These are phyloP conservation scores for Pterocles orientalis DNA, from an alignment of 2,113 vertebrate genomes.

Conservation along the genomic window DNA sequence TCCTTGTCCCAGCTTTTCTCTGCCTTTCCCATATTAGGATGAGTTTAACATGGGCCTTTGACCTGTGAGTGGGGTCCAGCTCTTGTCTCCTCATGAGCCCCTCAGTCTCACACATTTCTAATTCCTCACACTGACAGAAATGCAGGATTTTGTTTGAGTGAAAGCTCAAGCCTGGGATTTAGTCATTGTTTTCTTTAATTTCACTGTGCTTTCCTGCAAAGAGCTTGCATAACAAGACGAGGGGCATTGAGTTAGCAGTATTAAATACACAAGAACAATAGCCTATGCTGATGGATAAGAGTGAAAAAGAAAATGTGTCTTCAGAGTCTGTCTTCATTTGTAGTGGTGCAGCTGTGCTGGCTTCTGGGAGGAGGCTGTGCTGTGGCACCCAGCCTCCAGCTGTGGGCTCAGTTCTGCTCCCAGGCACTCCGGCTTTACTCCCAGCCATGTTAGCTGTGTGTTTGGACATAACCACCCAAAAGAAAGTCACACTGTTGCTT, in stretches of 20 bases:
- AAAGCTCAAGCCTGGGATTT: neutral
- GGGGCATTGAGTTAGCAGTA: neutral
- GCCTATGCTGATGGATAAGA: neutral
- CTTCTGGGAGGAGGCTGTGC: neutral
- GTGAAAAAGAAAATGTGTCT: neutral
- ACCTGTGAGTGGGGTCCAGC: neutral
- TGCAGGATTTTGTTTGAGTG: neutral
- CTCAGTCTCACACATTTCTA: neutral
- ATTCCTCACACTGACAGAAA: neutral
- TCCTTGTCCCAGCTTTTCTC: neutral
- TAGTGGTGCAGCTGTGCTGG: neutral
- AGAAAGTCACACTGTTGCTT: neutral
- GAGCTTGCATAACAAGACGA: fast-evolving
- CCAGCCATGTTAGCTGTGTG: neutral
- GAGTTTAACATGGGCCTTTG: neutral
- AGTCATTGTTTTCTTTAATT: neutral
- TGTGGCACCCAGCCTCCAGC: neutral
- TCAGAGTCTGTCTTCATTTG: neutral
- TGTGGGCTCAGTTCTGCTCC: neutral
- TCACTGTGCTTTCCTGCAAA: neutral
- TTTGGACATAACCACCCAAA: neutral
- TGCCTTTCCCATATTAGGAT: neutral
- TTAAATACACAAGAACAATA: neutral
- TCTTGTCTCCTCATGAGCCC: neutral
- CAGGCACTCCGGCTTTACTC: fast-evolving